These are phyloP conservation scores for Coenonympha glycerion DNA, from an alignment of 2,888 invertebrate species.

Conservation along the genomic window DNA sequence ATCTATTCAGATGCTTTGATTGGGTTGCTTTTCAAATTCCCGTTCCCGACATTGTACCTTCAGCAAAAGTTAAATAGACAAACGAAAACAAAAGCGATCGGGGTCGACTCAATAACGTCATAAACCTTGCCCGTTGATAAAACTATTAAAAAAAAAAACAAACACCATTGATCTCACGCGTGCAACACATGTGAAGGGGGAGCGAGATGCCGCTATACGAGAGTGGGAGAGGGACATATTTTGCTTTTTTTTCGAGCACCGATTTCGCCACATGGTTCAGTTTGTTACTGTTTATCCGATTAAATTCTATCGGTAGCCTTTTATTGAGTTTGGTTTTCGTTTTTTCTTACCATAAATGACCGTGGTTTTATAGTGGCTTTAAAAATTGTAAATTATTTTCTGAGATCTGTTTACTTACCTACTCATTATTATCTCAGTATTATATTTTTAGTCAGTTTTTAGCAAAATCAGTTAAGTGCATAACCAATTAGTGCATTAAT, in stretches of 20 bases:
- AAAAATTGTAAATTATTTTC: no score
- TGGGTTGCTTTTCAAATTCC: no score
- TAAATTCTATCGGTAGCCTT: constrained; percentile 21
- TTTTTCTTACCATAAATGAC: constrained; percentile 6
- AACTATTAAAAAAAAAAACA: constrained; percentile 47
- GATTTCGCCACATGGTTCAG: constrained; percentile 57
- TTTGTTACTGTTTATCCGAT: constrained; percentile 24
- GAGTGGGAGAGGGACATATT: constrained; percentile 33
- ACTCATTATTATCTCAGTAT: no score
- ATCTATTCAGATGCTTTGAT: no score
- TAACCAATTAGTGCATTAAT: no score
- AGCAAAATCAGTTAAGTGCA: no score
- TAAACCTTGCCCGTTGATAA: constrained; percentile 34
- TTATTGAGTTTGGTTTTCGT: constrained; percentile 16
- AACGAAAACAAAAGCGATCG: constrained; percentile 17
- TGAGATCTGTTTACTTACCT: no score
- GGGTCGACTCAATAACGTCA: constrained; percentile 17
- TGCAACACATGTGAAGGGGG: constrained; percentile 53
- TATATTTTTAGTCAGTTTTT: no score
- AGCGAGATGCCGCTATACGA: constrained; percentile 41
- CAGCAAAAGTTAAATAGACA: constrained; percentile 3
- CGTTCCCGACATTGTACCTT: neutral
- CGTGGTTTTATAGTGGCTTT: no score
- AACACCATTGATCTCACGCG: constrained; percentile 58
- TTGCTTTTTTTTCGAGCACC: constrained; percentile 49